Conservation (phyloP, 2,113 vertebrate genomes). For the Mesocricetus auratus region DNA sequence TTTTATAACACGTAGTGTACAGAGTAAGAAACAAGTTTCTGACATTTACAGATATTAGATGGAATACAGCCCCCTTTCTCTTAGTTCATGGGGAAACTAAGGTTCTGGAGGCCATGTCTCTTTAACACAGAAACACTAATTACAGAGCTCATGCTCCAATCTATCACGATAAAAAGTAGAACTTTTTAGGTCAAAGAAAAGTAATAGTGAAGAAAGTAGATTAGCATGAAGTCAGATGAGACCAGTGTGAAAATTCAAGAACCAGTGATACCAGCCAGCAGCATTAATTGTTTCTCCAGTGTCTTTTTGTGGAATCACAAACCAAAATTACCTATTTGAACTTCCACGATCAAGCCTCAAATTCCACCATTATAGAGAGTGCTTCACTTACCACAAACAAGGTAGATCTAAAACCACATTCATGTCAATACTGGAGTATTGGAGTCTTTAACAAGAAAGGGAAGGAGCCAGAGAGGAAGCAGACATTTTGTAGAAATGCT, state of each 20-base stretch:
- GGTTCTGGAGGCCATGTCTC: background rate
- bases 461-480: background rate
- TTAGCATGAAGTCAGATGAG: background rate
- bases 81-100: background rate
- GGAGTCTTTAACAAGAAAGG: background rate
- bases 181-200: constrained; percentile 22
- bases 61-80: background rate
- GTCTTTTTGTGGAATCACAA: background rate
- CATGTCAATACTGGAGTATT: background rate
- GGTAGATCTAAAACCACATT: background rate
- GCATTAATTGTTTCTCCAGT: too few relatives aligned
- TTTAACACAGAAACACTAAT: background rate
- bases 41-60: background rate
- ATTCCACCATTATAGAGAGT: background rate
- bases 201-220: background rate
- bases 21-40: background rate
- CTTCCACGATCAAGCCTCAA: background rate
- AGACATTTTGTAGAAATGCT: background rate
- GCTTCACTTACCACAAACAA: background rate
- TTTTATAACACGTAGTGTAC: background rate
- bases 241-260: background rate
- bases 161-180: background rate
- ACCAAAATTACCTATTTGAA: background rate
- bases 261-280: background rate
- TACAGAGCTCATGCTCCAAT: background rate